phyloP scores from a whole-genome alignment of 2,113 vertebrate genomes.

The Ceyx margarethae region DNA sequence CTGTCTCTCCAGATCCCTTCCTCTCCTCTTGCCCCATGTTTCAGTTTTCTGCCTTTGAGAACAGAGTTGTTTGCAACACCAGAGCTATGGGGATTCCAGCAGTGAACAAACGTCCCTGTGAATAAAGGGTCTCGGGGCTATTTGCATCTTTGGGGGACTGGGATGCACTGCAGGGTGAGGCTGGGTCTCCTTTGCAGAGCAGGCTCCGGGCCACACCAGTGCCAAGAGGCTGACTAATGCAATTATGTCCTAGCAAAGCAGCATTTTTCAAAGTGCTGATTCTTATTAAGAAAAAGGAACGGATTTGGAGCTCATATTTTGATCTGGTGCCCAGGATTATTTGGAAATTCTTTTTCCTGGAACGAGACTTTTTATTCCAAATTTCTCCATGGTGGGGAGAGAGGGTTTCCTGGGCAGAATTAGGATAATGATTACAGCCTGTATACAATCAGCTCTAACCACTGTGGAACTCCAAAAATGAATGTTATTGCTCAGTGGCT shows the following conservation, averaged over 20 bases:
- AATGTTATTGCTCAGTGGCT: conserved; percentile 51
- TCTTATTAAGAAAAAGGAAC: conserved; percentile 72
- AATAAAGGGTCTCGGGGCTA: background rate
- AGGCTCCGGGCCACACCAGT: background rate
- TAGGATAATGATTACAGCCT: conserved; percentile 67
- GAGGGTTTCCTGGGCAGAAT: conserved; percentile 66
- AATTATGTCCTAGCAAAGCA: conserved; percentile 61
- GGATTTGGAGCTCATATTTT: conserved; percentile 58
- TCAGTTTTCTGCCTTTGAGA: background rate
- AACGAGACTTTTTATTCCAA: conserved; percentile 70
- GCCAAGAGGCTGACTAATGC: conserved; percentile 64
- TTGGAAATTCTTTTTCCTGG: conserved; percentile 72
- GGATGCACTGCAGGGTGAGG: conserved; percentile 12
- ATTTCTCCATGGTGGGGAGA: conserved; percentile 59
- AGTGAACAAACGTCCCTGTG: background rate
- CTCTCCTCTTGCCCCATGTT: background rate
- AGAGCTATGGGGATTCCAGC: background rate
- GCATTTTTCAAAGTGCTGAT: conserved; percentile 67
- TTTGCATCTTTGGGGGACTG: background rate
- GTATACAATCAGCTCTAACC: conserved; percentile 61
- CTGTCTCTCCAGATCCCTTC: background rate
- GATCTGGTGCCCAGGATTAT: conserved; percentile 63
- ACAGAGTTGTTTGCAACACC: background rate
- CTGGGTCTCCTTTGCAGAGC: conserved; percentile 53
- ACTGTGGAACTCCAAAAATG: conserved; percentile 59